Evolutionary conservation across 2,888 invertebrate species (phyloP), one percentile per base, ranked within the genome.

Genomic region (Hirtodrosophila trivittata): DNA sequence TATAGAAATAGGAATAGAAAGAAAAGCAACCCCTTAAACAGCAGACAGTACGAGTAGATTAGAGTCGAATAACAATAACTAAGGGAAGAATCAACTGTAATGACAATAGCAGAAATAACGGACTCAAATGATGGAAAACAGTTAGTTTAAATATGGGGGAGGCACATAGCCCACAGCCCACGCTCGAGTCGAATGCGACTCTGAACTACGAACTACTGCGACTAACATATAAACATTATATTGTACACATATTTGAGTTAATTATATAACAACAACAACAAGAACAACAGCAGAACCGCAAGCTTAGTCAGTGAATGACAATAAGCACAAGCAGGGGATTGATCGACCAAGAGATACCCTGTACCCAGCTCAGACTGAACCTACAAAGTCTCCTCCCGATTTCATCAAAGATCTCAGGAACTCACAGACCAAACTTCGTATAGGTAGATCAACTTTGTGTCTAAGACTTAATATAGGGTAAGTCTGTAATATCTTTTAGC

Each of bases 241-340:
- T 77, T 69, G 85, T 68, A 78, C 62, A 85, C 86, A 75, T 78
- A 84, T 86, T 84, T 75, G 58, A 72, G 81, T 86, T 81, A 81
- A 82, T 82, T 86, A 86, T 82, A 85, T 60, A 69, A 71, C 68
- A 71, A 55, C 76, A 75, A 49, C 58, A 56, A 63, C 39, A 52
- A 56, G 43, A 30, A 33, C 33, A 37, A 30, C n/a, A n/a, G 60
- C 39, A 52, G 56, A 38, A 30, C 28, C 33, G 30, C 9, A 45
- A 54, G 3, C 5, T 21, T 21, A 3, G 5, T 21, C 5, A 21
- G 2, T 21, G 46, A 57, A 18, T 32, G 30, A 13, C 55, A 67
- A 49, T 21, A 30, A 50, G 6, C 35, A 35, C 51, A 32, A n/a
- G 35, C 9, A 28, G 1, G 32, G 1, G 32, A 68, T 21, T 21